Base-by-base conservation (phyloP, 2,797 vertebrate species). In the Pampus argenteus region DNA sequence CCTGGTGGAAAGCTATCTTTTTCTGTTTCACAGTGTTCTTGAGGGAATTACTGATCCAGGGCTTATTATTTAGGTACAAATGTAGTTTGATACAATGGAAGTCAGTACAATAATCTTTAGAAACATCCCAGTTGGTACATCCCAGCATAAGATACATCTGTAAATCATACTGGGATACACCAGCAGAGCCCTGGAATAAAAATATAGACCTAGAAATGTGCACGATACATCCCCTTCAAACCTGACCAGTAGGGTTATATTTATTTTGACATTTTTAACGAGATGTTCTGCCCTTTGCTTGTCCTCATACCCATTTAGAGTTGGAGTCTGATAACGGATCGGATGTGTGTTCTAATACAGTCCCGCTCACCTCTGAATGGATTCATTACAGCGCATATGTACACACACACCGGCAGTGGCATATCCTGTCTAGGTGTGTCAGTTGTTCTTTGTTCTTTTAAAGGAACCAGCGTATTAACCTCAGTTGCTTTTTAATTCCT, bases 281-380 rank as follows among this genome's bases (percentile, higher is more conserved):
- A 4, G 26, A 26, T 4, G 49, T 11, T 47, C 15, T 50, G 29
- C 57, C 48, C 34, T 56, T 17, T 26, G 25, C 64, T 38, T 17
- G 4, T 0, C 54, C 14, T 65, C 8, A n/a, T 13, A 2, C 23
- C 18, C 15, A 10, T 25, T 14, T 18, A 14, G 2, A 66, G 23
- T 34, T 23, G 20, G 18, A 51, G 29, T 57, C 48, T 59, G 63
- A 55, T 25, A n/a, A 40, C 47, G 29, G 38, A 45, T 67, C 52
- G 54, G 64, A 67, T 48, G 52, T 48, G 10, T 23, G 22, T 20
- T 26, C 54, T 26, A 31, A 4, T 20, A 14, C 34, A 42, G 13
- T 29, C 18, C 28, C 28, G n/a, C 31, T 67, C 45, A 63, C 40
- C 4, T 28, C 36, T 54, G 48, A 55, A 36, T 57, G 22, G 20